Evolutionary conservation across 1,140 invertebrate genomes (phyloP), one percentile per base, ranked within the genome.

Genomic region (Musca domestica): DNA sequence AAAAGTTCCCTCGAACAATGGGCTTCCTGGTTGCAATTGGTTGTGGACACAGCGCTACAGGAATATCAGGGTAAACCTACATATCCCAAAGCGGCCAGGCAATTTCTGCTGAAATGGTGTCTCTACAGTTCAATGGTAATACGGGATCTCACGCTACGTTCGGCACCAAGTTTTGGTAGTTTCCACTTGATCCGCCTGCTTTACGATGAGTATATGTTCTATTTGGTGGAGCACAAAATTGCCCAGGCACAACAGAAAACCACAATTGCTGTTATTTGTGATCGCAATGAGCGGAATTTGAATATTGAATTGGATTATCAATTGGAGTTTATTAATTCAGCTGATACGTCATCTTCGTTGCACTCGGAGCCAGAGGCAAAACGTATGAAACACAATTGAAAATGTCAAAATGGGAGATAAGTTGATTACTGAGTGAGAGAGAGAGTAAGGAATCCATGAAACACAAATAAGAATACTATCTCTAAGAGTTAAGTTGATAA

Each of bases 161-260:
- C 95, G 71, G 97, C 98, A 20, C 94, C 95, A 15, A 98, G 95
- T 82, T 99, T 99, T 85, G 98, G 98, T 46, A 98, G 95, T 66
- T 99, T 99, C 85, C 98, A 99, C 86, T 87, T 99, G 56, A 97
- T 99, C 75, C 90, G 97, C 52, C 85, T 99, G 71, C 86, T 99
- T 22, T 99, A 97, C 83, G 97, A 99, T 83, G 98, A 99, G 83
- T 99, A 99, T 81, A 98, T 99, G 92, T 98, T 98, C 85, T 99
- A 98, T 83, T 86, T 99, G 71, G 95, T 99, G 72, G 98, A 99
- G 83, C 94, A 97, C 82, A 92, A 95, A 83, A 95, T 99, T 27
- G 97, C 98, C 20, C 87, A 92, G 76, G 94, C 94, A 27, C 92
- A 91, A 47, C 91, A 91, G 48, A 91, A 93, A 74, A 95, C 96